Percentiles rank a stretch among this genome's conserved stretches.
Evolutionary conservation across 1,140 invertebrate species (phyloP).

Genomic region (Rhopalosiphum maidis): DNA sequence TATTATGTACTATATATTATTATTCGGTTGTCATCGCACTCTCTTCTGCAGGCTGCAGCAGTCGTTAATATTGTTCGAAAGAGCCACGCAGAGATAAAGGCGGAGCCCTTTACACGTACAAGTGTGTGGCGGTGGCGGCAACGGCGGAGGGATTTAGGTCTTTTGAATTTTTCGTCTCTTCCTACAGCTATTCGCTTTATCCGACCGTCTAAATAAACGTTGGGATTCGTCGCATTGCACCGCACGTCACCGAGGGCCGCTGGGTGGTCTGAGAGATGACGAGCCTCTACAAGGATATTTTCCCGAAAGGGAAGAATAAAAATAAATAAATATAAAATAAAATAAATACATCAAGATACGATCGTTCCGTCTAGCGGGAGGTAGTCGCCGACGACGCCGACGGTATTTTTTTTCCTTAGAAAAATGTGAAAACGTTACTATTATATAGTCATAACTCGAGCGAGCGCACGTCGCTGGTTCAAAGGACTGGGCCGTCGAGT

Average conservation of each 20-base stretch:
- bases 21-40: neutral
- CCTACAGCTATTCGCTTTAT: neutral
- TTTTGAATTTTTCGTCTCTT: slow-evolving; percentile 1
- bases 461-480: neutral
- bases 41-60: neutral
- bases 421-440: slow-evolving; percentile 33
- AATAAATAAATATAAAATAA: slow-evolving; percentile 29
- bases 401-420: slow-evolving; percentile 10
- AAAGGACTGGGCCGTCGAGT: slow-evolving; percentile 15
- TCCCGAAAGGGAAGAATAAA: slow-evolving; percentile 4
- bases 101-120: neutral
- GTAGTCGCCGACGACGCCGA: neutral
- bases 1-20: neutral
- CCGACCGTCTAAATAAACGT: neutral
- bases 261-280: slow-evolving; percentile 6
- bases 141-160: neutral
- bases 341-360: slow-evolving; percentile 37
- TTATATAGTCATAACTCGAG: neutral
- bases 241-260: neutral
- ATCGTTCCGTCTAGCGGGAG: neutral
- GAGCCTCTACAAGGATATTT: neutral
- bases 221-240: neutral
- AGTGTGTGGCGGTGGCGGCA: neutral
- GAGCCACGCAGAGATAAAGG: neutral
- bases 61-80: neutral